These are phyloP conservation scores for Notoglanidium macrostoma DNA, from an alignment of 2,797 vertebrate genomes.

Conservation along the genomic window DNA sequence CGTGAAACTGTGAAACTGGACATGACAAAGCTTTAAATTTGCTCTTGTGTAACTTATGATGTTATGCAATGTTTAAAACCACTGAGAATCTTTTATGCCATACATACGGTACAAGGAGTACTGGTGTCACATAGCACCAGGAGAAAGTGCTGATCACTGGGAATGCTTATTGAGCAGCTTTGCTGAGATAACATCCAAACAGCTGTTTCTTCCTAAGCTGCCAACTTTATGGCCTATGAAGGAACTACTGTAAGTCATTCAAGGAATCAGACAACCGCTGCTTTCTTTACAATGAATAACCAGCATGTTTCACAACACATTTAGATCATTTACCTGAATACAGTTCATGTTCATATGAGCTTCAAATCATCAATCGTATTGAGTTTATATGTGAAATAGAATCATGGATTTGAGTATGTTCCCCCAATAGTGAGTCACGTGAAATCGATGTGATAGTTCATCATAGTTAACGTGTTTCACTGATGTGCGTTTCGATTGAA, in stretches of 20 bases:
- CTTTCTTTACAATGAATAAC: background rate
- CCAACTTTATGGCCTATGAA: background rate
- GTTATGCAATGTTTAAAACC: background rate
- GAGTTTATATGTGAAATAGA: background rate
- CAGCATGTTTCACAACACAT: background rate
- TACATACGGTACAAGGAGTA: too few species aligned
- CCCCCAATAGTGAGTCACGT: background rate
- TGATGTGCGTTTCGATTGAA: background rate
- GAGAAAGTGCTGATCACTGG: background rate
- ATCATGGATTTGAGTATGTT: background rate
- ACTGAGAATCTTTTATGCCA: background rate
- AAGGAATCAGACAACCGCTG: background rate
- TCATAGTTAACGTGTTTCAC: background rate
- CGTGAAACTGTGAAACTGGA: background rate
- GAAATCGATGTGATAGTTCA: background rate
- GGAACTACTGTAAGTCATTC: background rate
- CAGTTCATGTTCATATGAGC: background rate
- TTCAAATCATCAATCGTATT: background rate
- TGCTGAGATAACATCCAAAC: background rate
- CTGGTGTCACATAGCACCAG: background rate
- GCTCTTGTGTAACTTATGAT: background rate
- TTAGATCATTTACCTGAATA: background rate
- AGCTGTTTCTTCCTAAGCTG: background rate
- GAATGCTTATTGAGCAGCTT: background rate
- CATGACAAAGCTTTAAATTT: too few species aligned